A percentile compares a stretch with the other conserved stretches of the same genome.
Conservation (phyloP, 2,113 vertebrate genomes). For the Alexandromys fortis region DNA sequence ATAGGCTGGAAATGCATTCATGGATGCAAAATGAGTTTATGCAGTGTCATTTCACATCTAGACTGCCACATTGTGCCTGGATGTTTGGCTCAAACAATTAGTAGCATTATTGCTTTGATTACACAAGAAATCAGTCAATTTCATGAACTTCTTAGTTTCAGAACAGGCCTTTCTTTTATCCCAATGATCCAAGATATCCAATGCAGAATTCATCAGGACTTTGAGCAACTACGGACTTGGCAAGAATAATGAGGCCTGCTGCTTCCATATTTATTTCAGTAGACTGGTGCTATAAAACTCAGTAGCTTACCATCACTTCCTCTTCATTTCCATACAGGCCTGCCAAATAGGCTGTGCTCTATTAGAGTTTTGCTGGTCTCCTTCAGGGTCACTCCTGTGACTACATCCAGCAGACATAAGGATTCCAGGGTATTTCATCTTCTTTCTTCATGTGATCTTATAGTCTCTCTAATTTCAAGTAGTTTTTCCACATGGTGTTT, state of each 20-base stretch:
- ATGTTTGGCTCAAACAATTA: conserved; percentile 80
- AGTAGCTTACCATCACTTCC: background rate
- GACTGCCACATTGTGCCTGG: conserved; percentile 70
- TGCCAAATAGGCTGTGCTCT: background rate
- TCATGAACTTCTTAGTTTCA: conserved; percentile 70
- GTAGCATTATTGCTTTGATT: conserved; percentile 68
- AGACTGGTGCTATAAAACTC: background rate
- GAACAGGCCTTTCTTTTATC: background rate
- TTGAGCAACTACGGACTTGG: conserved; percentile 23
- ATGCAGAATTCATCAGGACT: conserved; percentile 47
- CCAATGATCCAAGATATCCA: conserved; percentile 17
- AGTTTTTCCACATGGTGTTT: background rate
- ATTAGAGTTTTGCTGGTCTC: background rate
- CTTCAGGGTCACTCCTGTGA: background rate
- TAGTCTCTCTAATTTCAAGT: background rate
- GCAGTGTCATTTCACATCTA: conserved; percentile 85
- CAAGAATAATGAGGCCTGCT: conserved; percentile 42
- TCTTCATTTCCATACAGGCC: conserved; percentile 1
- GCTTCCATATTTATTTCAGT: conserved; percentile 47
- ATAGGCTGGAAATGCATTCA: conserved; percentile 80
- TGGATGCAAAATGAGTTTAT: conserved; percentile 79
- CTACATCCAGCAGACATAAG: background rate
- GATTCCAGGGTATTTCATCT: background rate
- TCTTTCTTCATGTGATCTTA: background rate
- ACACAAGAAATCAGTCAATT: conserved; percentile 68